phyloP scores from a whole-genome alignment of 2,888 invertebrate genomes.

The Scelioninae gen. 2 region DNA sequence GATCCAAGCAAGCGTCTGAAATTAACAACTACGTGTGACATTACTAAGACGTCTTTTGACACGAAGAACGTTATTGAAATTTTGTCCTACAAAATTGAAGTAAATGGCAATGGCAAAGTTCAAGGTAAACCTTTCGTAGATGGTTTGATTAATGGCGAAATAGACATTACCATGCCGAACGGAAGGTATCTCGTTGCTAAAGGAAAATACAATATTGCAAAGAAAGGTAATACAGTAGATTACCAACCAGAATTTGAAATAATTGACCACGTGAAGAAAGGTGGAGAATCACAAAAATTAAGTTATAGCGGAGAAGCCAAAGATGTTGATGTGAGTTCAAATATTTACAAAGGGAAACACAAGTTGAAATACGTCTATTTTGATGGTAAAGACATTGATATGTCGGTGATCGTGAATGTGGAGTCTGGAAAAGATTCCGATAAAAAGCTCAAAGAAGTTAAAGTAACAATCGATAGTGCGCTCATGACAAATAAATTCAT shows the following conservation, averaged over 20 bases:
- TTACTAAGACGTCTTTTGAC: slow-evolving; percentile 77
- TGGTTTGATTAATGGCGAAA: slow-evolving; percentile 75
- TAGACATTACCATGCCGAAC: slow-evolving; percentile 77
- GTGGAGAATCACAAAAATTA: slow-evolving; percentile 75
- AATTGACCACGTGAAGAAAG: slow-evolving; percentile 74
- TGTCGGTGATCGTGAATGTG: slow-evolving; percentile 73
- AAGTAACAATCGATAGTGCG: slow-evolving; percentile 62
- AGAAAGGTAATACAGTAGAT: slow-evolving; percentile 63
- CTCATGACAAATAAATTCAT: slow-evolving; percentile 62
- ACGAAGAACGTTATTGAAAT: slow-evolving; percentile 79
- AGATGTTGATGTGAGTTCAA: slow-evolving; percentile 74
- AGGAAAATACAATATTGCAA: slow-evolving; percentile 69
- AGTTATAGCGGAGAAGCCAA: slow-evolving; percentile 71
- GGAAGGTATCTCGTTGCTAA: slow-evolving; percentile 75
- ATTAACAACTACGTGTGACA: slow-evolving; percentile 80
- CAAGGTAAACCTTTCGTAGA: slow-evolving; percentile 74
- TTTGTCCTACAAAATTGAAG: slow-evolving; percentile 75
- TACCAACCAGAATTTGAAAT: slow-evolving; percentile 65
- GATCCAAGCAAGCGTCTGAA: slow-evolving; percentile 82
- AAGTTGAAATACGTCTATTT: slow-evolving; percentile 75
- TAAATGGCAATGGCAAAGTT: slow-evolving; percentile 76
- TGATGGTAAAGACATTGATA: slow-evolving; percentile 76
- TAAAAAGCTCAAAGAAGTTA: slow-evolving; percentile 65
- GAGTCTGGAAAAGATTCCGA: slow-evolving; percentile 64
- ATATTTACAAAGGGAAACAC: slow-evolving; percentile 73